Evolutionary conservation across 2,888 invertebrate genomes (phyloP).

Genomic region (Dynastes maya): DNA sequence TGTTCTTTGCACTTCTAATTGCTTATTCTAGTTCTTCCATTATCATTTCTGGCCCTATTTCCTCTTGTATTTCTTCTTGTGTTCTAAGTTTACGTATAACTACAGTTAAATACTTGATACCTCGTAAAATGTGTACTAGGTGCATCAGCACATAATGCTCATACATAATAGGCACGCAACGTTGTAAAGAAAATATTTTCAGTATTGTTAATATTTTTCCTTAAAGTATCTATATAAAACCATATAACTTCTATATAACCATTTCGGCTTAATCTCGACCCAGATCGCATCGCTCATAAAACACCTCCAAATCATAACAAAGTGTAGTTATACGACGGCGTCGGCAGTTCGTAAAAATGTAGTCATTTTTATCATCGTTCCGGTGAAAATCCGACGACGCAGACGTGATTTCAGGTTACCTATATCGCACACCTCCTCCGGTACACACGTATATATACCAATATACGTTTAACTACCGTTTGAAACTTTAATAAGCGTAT

Average conservation of each 20-base stretch:
- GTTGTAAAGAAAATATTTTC: too few relatives aligned
- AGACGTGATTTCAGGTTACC: slow-evolving; percentile 39
- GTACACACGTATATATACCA: slow-evolving; percentile 16
- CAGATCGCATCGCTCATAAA: slow-evolving; percentile 29
- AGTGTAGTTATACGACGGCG: slow-evolving; percentile 35
- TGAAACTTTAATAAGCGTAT: slow-evolving; percentile 43
- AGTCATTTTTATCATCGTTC: slow-evolving; percentile 35
- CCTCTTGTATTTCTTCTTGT: too few relatives aligned
- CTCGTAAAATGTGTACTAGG: too few relatives aligned
- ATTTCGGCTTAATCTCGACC: slow-evolving; percentile 18
- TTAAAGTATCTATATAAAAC: slow-evolving; percentile 17
- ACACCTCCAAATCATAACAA: slow-evolving; percentile 44
- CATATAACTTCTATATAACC: slow-evolving; percentile 26
- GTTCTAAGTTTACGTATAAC: too few relatives aligned
- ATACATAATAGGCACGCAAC: too few relatives aligned
- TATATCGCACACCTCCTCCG: slow-evolving; percentile 3
- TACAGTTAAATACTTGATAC: too few relatives aligned
- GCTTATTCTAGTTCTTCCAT: too few relatives aligned
- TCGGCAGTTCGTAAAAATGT: slow-evolving; percentile 42
- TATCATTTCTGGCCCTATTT: too few relatives aligned
- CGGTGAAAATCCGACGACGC: slow-evolving; percentile 17
- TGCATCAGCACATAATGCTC: too few relatives aligned
- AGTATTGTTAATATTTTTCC: too few relatives aligned
- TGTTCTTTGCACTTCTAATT: too few relatives aligned
- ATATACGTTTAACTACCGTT: slow-evolving; percentile 41